phyloP scores from a whole-genome alignment of 1,140 invertebrate genomes.

The Lerema accius region DNA sequence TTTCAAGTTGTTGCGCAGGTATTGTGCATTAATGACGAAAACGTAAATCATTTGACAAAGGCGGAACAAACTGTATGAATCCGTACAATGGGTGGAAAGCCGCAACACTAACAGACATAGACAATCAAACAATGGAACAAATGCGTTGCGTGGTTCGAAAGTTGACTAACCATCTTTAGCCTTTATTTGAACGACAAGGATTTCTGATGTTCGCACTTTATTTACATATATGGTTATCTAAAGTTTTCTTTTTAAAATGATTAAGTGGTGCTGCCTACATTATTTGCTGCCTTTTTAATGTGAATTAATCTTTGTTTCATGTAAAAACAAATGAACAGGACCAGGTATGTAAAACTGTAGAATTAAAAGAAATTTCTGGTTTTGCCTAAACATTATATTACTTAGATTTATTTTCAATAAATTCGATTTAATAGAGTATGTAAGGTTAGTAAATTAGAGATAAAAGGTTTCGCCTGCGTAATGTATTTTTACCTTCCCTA shows the following conservation, averaged over 20 bases:
- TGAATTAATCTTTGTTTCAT: constrained; percentile 64
- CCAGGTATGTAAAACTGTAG: constrained; percentile 60
- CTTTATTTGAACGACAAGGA: constrained; percentile 3
- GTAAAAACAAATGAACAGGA: constrained; percentile 53
- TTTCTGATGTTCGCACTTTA: not conserved
- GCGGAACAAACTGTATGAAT: constrained; percentile 38
- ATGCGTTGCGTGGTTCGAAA: constrained; percentile 28
- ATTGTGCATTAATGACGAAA: constrained; percentile 28
- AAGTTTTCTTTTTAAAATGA: too few relatives aligned
- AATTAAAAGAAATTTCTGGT: not conserved
- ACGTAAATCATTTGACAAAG: constrained; percentile 42
- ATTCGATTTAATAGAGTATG: constrained; percentile 2
- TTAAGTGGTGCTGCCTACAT: too few relatives aligned
- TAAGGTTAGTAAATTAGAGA: constrained; percentile 22
- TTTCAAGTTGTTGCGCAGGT: constrained; percentile 3
- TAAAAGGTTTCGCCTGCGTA: constrained; percentile 8
- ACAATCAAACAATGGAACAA: constrained; percentile 34
- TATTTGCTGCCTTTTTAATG: too few relatives aligned
- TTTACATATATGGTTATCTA: not conserved
- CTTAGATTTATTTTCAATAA: not conserved
- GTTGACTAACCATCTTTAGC: constrained; percentile 19
- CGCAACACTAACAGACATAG: constrained; percentile 21
- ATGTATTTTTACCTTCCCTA: constrained; percentile 5
- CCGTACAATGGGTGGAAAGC: constrained; percentile 32
- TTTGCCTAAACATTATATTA: not conserved